Evolutionary conservation across 2,888 invertebrate species (phyloP), one percentile per base, ranked within the genome.

Genomic region (Drosophila flavopinicola): DNA sequence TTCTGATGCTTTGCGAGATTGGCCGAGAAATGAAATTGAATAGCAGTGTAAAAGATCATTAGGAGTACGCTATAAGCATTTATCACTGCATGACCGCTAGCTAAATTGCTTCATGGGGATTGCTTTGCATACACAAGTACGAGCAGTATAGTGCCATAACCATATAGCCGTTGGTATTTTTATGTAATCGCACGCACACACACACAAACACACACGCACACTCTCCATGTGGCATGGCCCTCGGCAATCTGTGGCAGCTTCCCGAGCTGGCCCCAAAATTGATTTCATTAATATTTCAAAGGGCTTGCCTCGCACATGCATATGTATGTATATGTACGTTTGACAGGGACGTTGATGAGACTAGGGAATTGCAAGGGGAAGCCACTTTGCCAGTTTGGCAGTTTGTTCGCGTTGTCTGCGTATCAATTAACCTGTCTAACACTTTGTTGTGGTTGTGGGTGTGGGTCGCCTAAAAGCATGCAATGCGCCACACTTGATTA

Each of bases 231-330:
- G 24, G 45, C 57, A 61, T 57, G 44, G 52, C 57, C 57, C 38
- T 27, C 13, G 56, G 67, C 67, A 70, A 73, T 57, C 67, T 57
- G 60, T 47, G 45, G 39, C 56, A 65, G 60, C 69, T 60, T 53
- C 52, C 59, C 52, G 37, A 48, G 35, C 59, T 53, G 59, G 51
- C 47, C 66, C 44, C 64, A 51, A 86, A 85, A 84, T 85, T 86
- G 87, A 86, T 84, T 85, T 82, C 87, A 84, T 86, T 75, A 84
- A 86, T 85, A 85, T 86, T 84, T 85, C 78, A 86, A 78, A 80
- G 75, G 86, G 72, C 58, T 75, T 60, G 47, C 51, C 63, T 23
- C 51, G 29, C 51, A 37, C 69, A 49, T 23, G 11, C 49, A 71
- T 35, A 42, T 63, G 33, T n/a, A 33, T 29, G 25, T 24, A n/a